Conservation (phyloP, 2,888 invertebrate genomes). For the Odontothrips loti region DNA sequence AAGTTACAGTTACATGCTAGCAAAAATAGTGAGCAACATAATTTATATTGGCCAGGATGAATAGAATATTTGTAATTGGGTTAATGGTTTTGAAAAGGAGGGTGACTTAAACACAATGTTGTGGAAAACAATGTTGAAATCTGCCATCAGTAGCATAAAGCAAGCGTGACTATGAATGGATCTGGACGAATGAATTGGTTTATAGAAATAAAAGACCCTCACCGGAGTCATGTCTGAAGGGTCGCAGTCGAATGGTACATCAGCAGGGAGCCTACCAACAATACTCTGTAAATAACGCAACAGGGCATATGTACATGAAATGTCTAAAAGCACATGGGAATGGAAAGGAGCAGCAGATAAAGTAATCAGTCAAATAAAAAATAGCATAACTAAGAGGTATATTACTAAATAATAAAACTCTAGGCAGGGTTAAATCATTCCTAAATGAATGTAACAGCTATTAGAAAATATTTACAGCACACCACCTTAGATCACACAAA, state of each 20-base stretch:
- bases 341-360: background rate
- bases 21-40: no score
- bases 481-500: background rate
- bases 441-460: background rate
- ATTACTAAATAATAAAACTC: background rate
- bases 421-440: no score
- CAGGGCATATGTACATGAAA: background rate
- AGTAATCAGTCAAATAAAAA: background rate
- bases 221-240: constrained; percentile 16
- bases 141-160: background rate
- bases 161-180: background rate
- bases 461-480: background rate
- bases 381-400: background rate
- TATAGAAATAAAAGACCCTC: background rate
- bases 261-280: background rate
- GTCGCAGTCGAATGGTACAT: constrained; percentile 4
- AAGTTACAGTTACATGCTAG: no score
- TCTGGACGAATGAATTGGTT: background rate
- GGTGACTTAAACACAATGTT: background rate
- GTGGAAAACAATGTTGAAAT: background rate
- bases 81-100: no score
- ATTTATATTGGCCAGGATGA: no score
- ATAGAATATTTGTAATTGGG: no score
- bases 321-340: background rate
- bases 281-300: constrained; percentile 24